A percentile compares a stretch with the other conserved stretches of the same genome.
phyloP scores from a whole-genome alignment of 2,113 vertebrate species.

The Pelobates fuscus region DNA sequence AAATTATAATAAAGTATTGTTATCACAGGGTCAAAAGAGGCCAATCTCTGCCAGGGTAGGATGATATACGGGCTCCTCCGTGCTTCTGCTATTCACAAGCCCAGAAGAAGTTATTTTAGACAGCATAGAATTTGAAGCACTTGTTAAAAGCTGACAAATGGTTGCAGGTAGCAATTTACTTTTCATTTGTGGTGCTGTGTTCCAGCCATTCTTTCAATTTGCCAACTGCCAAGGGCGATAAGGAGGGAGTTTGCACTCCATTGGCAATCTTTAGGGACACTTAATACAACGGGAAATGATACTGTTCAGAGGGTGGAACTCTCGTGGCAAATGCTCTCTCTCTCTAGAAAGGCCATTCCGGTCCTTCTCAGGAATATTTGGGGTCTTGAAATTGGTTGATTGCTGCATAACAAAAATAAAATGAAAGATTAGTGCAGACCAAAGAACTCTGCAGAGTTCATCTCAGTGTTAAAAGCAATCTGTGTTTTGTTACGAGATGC shows the following conservation, averaged over 20 bases:
- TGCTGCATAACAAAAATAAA: slow-evolving; percentile 22
- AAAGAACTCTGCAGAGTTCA: background rate
- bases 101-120: slow-evolving; percentile 42
- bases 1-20: no score
- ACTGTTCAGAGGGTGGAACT: slow-evolving; percentile 38
- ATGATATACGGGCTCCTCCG: background rate
- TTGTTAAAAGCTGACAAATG: slow-evolving; percentile 50
- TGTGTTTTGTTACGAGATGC: background rate
- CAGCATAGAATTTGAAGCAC: slow-evolving; percentile 43
- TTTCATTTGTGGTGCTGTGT: slow-evolving; percentile 48
- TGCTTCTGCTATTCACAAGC: background rate
- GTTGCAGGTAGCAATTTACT: slow-evolving; percentile 50
- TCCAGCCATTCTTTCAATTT: slow-evolving; percentile 49
- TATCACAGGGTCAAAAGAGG: background rate
- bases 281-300: slow-evolving; percentile 46
- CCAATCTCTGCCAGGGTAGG: background rate
- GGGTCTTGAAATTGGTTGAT: slow-evolving; percentile 20
- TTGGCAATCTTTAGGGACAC: slow-evolving; percentile 43
- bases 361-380: slow-evolving; percentile 15
- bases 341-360: slow-evolving; percentile 14
- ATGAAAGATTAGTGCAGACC: slow-evolving; percentile 16
- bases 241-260: slow-evolving; percentile 31
- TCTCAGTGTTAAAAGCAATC: slow-evolving; percentile 1
- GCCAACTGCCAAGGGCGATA: slow-evolving; percentile 49
- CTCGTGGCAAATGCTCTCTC: slow-evolving; percentile 42